Base-by-base conservation (phyloP, 2,113 vertebrate species). In the Antechinus flavipes region DNA sequence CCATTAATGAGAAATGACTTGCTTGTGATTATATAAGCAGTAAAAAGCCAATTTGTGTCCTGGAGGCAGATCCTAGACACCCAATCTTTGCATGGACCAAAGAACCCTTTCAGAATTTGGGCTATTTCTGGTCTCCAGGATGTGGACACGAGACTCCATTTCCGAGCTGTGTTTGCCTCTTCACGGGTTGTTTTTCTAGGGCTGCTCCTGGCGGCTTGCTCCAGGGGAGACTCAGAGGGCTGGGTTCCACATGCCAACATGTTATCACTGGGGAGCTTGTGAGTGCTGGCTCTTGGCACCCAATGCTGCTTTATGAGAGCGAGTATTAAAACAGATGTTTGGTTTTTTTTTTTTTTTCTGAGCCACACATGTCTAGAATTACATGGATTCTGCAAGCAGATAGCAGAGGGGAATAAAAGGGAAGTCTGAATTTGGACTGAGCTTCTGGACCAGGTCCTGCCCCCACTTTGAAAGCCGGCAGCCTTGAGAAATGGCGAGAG, bases 251-350 rank as follows among this genome's bases (percentile, higher is more conserved):
- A 90, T 49, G 90, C 90, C 49, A 52, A 52, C 27, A 30, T 47
- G 90, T 90, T 90, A 90, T 90, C 90, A 30, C 90, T 90, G 47
- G 25, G 90, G 90, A 90, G 26, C 14, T 90, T 90, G 90, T 90
- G 90, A 90, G 90, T 90, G 47, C 90, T 50, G 90, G 90, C 90
- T 90, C 46, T 49, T 90, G 90, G 90, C 90, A 90, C 49, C 90
- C 46, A 27, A 9, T 7, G 49, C 25, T 14, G 47, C 24, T 90
- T 90, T 90, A 90, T 50, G 25, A 90, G 90, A 90, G 49, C 10
- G 90, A 90, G 49, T 90, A 90, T 90, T 90, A 90, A 90, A 90
- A 90, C 90, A 90, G 90, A 90, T 90, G 90, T 90, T 52, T 90
- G 90, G 90, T 47, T 90, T 90, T 90, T 52, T 52, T 90, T 90